Conservation (phyloP, 2,113 vertebrate species). For the Phocoena sinus region DNA sequence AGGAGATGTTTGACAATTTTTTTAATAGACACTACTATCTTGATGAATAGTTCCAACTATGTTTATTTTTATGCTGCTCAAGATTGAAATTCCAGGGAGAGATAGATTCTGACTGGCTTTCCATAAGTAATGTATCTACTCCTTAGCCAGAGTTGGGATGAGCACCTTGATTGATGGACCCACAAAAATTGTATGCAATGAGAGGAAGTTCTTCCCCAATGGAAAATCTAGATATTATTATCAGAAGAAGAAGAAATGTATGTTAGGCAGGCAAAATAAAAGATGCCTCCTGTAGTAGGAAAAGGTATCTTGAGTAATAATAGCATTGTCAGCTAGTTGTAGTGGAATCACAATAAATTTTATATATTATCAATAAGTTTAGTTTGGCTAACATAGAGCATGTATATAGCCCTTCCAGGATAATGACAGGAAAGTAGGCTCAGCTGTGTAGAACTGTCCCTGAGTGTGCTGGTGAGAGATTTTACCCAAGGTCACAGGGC, state of each 20-base stretch:
- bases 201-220: background rate
- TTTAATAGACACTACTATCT: background rate
- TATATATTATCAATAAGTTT: background rate
- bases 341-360: background rate
- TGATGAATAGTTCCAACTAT: background rate
- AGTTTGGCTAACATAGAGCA: background rate
- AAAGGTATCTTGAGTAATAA: background rate
- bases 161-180: background rate
- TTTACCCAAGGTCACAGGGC: background rate
- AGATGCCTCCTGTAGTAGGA: background rate
- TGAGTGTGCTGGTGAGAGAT: background rate
- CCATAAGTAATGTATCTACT: background rate
- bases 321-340: background rate
- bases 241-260: background rate
- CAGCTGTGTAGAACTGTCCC: background rate
- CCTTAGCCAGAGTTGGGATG: background rate
- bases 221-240: background rate
- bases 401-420: background rate
- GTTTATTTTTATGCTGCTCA: background rate
- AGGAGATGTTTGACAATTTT: background rate
- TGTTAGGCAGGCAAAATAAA: background rate
- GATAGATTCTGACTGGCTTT: background rate
- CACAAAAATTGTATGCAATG: background rate
- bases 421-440: background rate
- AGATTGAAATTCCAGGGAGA: background rate